Percentiles rank a stretch among this genome's conserved stretches.
phyloP scores from a whole-genome alignment of 2,797 vertebrate species.

The Paedocypris micromegethes region DNA sequence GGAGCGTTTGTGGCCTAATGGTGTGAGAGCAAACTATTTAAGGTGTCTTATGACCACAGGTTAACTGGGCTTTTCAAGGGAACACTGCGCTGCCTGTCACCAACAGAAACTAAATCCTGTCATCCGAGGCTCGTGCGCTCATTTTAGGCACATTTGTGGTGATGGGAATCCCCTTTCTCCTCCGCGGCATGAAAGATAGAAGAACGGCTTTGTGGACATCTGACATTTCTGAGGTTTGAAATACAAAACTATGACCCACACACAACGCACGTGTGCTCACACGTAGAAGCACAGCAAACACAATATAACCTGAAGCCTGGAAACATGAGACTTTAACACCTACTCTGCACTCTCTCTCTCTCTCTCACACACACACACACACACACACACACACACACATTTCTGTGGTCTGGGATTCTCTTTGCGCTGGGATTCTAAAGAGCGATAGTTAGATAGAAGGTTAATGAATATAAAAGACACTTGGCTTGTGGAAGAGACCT shows the following conservation, averaged over 20 bases:
- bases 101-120: conserved; percentile 34
- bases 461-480: conserved; percentile 67
- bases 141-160: conserved; percentile 59
- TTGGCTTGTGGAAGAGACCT: conserved; percentile 52
- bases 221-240: conserved; percentile 45
- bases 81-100: conserved; percentile 22
- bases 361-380: conserved; percentile 32
- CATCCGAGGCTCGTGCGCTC: conserved; percentile 47
- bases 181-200: conserved; percentile 59
- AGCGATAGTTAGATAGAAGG: conserved; percentile 54
- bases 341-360: background rate
- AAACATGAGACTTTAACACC: conserved; percentile 49
- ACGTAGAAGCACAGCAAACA: conserved; percentile 38
- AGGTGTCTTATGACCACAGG: conserved; percentile 9
- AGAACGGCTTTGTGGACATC: conserved; percentile 44
- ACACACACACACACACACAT: conserved; percentile 38
- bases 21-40: conserved; percentile 11
- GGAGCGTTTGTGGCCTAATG: conserved; percentile 6
- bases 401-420: conserved; percentile 60
- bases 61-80: conserved; percentile 32
- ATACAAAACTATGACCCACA: conserved; percentile 33
- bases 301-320: conserved; percentile 41
- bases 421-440: conserved; percentile 61
- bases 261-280: conserved; percentile 31
- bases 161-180: conserved; percentile 58